A percentile compares a stretch with the other conserved stretches of the same genome.
phyloP scores from a whole-genome alignment of 1,140 invertebrate species.

The Copidosoma floridanum region DNA sequence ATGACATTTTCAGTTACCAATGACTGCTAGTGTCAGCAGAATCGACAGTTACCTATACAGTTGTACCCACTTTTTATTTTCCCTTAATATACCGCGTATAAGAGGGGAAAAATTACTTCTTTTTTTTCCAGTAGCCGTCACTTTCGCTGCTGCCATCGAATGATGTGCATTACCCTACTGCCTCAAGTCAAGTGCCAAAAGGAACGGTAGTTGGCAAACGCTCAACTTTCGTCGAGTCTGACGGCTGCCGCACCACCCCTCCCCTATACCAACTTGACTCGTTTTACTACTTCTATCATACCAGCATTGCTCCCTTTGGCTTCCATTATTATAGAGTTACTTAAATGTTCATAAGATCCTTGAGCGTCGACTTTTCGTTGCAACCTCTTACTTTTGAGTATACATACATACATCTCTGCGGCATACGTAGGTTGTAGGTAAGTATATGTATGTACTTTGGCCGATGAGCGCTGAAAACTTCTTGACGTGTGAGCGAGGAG shows the following conservation, averaged over 20 bases:
- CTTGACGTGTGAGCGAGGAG: too few relatives aligned
- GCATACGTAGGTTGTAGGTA: constrained; percentile 7
- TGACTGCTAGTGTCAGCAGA: too few relatives aligned
- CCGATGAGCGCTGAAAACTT: neutral
- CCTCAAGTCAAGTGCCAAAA: neutral
- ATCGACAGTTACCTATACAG: too few relatives aligned
- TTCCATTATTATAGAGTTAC: constrained; percentile 43
- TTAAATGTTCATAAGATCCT: constrained; percentile 40
- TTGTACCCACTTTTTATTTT: too few relatives aligned
- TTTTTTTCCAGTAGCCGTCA: constrained; percentile 3
- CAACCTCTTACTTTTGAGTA: neutral
- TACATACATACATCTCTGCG: constrained; percentile 24
- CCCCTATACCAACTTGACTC: too few relatives aligned
- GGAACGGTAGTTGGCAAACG: constrained; percentile 27
- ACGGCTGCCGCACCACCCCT: constrained; percentile 4
- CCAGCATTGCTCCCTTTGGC: too few relatives aligned
- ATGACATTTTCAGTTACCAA: too few relatives aligned
- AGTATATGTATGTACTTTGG: constrained; percentile 15
- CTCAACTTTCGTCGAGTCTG: constrained; percentile 35
- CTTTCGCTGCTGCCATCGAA: constrained; percentile 1
- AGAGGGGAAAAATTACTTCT: too few relatives aligned
- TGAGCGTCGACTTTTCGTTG: constrained; percentile 21
- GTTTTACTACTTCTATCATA: too few relatives aligned
- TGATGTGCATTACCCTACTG: too few relatives aligned
- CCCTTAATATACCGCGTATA: too few relatives aligned